Base-by-base conservation (phyloP, 1,140 invertebrate genomes). In the Ostrea denselamellosa region DNA sequence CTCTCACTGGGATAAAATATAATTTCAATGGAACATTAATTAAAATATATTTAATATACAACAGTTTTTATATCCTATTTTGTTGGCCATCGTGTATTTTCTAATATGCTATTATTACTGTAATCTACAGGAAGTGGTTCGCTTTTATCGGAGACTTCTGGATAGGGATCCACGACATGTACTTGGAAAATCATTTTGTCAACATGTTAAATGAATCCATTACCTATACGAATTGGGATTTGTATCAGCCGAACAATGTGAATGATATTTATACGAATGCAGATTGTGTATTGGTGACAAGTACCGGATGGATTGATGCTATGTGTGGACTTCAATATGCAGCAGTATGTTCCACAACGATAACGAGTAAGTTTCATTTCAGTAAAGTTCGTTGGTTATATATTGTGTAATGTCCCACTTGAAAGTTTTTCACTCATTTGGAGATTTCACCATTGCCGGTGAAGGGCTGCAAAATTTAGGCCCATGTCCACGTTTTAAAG, bases 201-300 rank as follows among this genome's bases (percentile, higher is more conserved):
- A 77, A 77, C 68, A 77, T 77, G 68, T 77, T 77, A 34, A 77
- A 77, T 14, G 10, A 77, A 77, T 14, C 68, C 25, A 12, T 77
- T 28, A 25, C 3, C 14, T 77, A 28, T 3, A 77, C 10, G 28
- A 77, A 34, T 77, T 22, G 68, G 68, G 25, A 8, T 2, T 44
- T 34, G 0, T 0, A 10, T 77, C 8, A 28, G 28, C 58, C 58
- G n/a, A 62, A 62, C 58, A 58, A 58, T 58, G 19, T 28, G 9
- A 12, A 22, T 12, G 12, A 28, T 71, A 12, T 10, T 14, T 62
- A 44, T 5, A 44, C 1, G 5, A 19, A 62, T 62, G 14, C 56
- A 0, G 25, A 71, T 14, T 71, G 68, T 28, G 68, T 71, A 25
- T 9, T 8, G 68, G 10, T 71, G 22, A 71, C 8, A 71, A 25